Percentiles rank a stretch among this genome's conserved stretches.
Evolutionary conservation across 2,113 vertebrate genomes (phyloP).

Genomic region (Platichthys flesus): DNA sequence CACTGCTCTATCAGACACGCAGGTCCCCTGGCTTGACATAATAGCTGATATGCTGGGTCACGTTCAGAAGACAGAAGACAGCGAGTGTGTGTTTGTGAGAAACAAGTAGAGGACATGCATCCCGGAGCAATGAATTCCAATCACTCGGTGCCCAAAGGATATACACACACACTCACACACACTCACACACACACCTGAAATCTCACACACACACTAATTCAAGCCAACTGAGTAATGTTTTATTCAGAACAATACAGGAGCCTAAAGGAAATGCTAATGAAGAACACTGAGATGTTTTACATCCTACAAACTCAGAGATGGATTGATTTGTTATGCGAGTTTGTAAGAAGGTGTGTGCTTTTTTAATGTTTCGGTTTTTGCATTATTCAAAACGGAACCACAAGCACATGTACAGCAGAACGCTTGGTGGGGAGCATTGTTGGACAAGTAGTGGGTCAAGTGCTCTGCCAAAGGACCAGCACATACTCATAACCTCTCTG

Average conservation of each 20-base stretch:
- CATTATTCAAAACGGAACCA: constrained; percentile 51
- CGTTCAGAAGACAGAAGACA: constrained; percentile 51
- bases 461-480: neutral
- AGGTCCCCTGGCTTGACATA: constrained; percentile 48
- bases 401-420: neutral
- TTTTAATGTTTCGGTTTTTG: constrained; percentile 9
- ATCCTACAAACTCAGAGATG: constrained; percentile 38
- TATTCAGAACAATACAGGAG: constrained; percentile 66
- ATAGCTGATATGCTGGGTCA: constrained; percentile 67
- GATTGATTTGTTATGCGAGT: constrained; percentile 61
- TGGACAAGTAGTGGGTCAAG: constrained; percentile 8
- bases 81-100: constrained; percentile 44
- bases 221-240: constrained; percentile 56
- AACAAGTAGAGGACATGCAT: constrained; percentile 70
- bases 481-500: neutral
- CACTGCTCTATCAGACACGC: constrained; percentile 4
- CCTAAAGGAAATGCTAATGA: constrained; percentile 65
- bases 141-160: constrained; percentile 49
- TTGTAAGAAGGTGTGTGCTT: constrained; percentile 34
- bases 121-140: constrained; percentile 70
- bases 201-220: constrained; percentile 34
- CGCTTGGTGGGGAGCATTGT: neutral
- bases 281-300: constrained; percentile 40
- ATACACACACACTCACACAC: constrained; percentile 30
- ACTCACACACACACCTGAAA: constrained; percentile 36